Evolutionary conservation across 2,113 vertebrate genomes (phyloP), one percentile per base, ranked within the genome.

Genomic region (Myotis lucifugus): DNA sequence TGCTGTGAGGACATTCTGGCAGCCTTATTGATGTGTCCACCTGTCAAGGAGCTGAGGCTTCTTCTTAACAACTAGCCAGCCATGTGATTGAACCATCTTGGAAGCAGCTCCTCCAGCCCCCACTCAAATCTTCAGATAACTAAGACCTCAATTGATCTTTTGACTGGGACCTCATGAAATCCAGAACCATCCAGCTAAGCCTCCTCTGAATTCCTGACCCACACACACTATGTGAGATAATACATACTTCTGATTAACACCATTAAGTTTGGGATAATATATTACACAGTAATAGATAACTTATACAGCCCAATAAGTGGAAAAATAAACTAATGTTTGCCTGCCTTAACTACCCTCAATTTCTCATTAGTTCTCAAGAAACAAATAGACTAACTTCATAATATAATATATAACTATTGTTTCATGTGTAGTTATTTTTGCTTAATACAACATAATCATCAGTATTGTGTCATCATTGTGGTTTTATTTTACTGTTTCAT

Each of bases 321-420:
- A 76, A 66, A 95, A 93, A 86, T 37, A 90, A 95, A 59, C 19
- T 87, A 34, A 59, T 12, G 5, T 42, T 93, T 91, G 18, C n/a
- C 34, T 73, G 25, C 23, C 12, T 93, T 87, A 76, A n/a, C n/a
- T 88, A 83, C 48, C n/a, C 12, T 40, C 48, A 78, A 6, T 90
- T 76, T 7, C 72, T 96, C 14, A 32, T 86, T 50, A 40, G n/a
- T 66, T 83, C 54, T 91, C 14, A 86, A 90, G 32, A 73, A 84
- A 76, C 10, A 37, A 89, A 46, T 34, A 69, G 3, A 69, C 42
- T 88, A 48, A 34, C 25, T 86, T 91, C 6, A 11, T 50, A 14
- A 79, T 29, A 8, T 48, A 14, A 81, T 29, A 37, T 6, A 37
- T 91, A 61, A 54, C 23, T 74, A 5, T 74, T 92, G 42, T 25